These are phyloP conservation scores for Saxicola maurus DNA, from an alignment of 2,797 vertebrate genomes.

Conservation along the genomic window DNA sequence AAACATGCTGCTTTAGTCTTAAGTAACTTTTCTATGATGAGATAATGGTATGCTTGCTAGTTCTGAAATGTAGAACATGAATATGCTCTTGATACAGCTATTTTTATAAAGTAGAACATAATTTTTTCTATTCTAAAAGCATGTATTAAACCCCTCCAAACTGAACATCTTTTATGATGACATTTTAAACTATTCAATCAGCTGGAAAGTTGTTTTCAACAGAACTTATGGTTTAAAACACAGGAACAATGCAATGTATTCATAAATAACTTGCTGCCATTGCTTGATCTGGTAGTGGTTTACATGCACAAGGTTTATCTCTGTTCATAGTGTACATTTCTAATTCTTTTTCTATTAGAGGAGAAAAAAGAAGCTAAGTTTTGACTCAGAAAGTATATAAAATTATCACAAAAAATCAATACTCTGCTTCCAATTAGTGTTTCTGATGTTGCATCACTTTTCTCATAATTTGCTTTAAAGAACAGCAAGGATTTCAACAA, in stretches of 20 bases:
- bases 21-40: not conserved
- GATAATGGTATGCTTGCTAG: not conserved
- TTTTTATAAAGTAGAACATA: not conserved
- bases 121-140: not conserved
- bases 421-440: not conserved
- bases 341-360: not conserved
- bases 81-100: not conserved
- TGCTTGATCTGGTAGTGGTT: not conserved
- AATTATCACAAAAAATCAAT: not conserved
- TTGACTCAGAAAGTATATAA: not conserved
- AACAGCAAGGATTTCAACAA: not conserved
- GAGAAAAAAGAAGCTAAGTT: not conserved
- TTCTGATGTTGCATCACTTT: not conserved
- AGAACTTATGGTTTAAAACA: not conserved
- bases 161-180: not conserved
- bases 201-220: not conserved
- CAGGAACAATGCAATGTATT: not conserved
- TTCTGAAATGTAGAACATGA: not conserved
- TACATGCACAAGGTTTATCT: not conserved
- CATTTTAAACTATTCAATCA: not conserved
- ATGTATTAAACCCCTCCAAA: not conserved
- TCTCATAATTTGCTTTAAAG: rapidly evolving
- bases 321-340: not conserved
- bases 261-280: not conserved
- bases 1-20: not conserved